Conservation (phyloP, 2,888 invertebrate species). For the Dioctria rufipes region DNA sequence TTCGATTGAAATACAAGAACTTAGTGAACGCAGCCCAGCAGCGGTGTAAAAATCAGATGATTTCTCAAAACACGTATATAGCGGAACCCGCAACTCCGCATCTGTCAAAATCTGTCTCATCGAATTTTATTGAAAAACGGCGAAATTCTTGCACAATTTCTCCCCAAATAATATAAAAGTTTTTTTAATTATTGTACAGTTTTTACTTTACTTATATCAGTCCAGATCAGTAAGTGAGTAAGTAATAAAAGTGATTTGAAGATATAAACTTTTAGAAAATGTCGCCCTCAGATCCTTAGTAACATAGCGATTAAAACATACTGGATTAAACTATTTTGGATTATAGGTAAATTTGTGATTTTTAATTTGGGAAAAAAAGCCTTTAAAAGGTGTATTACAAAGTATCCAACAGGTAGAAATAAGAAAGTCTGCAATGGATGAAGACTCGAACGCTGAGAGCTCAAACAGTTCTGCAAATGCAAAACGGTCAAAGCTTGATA, state of each 20-base stretch:
- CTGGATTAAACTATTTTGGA: not conserved
- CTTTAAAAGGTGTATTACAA: not conserved
- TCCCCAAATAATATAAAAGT: not conserved
- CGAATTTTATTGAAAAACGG: not conserved
- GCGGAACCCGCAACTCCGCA: constrained; percentile 1
- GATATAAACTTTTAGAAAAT: not conserved
- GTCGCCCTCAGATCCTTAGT: not conserved
- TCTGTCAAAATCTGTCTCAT: constrained; percentile 17
- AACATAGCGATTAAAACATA: not conserved
- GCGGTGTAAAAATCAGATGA: constrained; percentile 24
- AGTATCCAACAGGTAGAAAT: not conserved
- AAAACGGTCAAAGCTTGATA: constrained; percentile 53
- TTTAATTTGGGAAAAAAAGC: not conserved
- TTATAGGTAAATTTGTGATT: not conserved
- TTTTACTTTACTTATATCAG: not conserved
- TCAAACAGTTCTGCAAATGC: constrained; percentile 47
- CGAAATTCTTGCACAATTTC: not conserved
- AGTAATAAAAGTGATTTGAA: not conserved
- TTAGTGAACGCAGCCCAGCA: not conserved
- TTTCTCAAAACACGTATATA: constrained; percentile 18
- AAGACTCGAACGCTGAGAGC: constrained; percentile 51
- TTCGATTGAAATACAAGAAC: too few species aligned
- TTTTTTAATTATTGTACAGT: not conserved
- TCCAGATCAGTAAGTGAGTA: not conserved
- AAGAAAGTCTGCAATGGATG: constrained; percentile 49